phyloP scores from a whole-genome alignment of 2,797 vertebrate genomes.

The Eleutherodactylus coqui region DNA sequence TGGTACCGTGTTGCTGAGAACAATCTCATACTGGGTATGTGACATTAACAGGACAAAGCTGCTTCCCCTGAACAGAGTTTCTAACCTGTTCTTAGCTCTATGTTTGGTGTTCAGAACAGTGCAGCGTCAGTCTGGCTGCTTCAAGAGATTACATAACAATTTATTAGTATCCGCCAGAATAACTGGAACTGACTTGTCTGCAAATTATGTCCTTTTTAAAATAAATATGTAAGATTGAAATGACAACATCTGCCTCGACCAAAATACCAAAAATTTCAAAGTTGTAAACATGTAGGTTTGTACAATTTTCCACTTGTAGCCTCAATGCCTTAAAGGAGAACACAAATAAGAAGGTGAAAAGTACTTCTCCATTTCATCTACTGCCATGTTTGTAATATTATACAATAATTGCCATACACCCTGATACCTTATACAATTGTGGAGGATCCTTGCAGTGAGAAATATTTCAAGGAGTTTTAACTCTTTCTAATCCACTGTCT shows the following conservation, averaged over 20 bases:
- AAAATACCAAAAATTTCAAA: conserved; percentile 13
- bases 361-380: not conserved
- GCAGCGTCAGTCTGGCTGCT: conserved; percentile 18
- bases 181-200: conserved; percentile 1
- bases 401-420: too few relatives aligned
- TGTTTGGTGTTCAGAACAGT: conserved; percentile 18
- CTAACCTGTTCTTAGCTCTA: not conserved
- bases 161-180: not conserved
- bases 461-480: not conserved
- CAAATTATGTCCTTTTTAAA: conserved; percentile 1
- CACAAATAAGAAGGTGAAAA: not conserved
- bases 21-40: not conserved
- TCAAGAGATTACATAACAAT: conserved; percentile 23
- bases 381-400: not conserved
- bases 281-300: not conserved
- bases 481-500: too few relatives aligned
- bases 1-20: not conserved
- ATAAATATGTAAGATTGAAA: conserved; percentile 16
- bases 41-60: not conserved
- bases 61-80: not conserved
- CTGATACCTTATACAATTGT: not conserved
- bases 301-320: not conserved
- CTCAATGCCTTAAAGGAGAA: not conserved
- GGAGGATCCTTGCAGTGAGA: not conserved
- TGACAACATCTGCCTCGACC: not conserved